These are phyloP conservation scores for Dasysyrphus albostriatus DNA, from an alignment of 2,888 invertebrate genomes.

Conservation along the genomic window DNA sequence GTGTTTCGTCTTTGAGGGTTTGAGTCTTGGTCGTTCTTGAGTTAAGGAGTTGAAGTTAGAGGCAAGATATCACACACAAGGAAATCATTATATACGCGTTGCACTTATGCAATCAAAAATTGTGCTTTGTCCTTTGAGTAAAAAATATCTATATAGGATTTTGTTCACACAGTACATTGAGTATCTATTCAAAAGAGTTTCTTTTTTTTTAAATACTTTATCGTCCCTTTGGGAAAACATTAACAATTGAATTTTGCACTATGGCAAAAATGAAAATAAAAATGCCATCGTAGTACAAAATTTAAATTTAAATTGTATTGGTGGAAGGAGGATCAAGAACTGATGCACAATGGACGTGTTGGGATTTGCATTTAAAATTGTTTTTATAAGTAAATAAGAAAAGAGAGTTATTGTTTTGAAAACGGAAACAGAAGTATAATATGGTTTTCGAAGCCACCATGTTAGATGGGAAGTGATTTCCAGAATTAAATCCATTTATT, in stretches of 20 bases:
- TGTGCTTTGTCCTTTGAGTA: conserved; percentile 28
- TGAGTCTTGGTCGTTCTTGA: conserved; percentile 25
- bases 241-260: conserved; percentile 2
- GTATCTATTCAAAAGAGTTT: conserved; percentile 1
- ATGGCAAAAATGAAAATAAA: neutral
- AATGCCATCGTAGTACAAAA: neutral
- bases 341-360: neutral
- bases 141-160: neutral
- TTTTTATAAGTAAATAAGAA: neutral
- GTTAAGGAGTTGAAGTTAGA: conserved; percentile 7
- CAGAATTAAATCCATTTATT: neutral
- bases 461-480: neutral
- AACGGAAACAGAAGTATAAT: neutral
- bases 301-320: neutral
- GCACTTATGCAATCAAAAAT: conserved; percentile 58
- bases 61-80: conserved; percentile 39
- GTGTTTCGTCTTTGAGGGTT: conserved; percentile 17
- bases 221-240: neutral
- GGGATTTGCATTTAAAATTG: neutral
- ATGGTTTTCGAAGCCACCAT: neutral
- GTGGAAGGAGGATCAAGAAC: neutral
- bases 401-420: neutral
- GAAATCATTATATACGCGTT: conserved; percentile 51
- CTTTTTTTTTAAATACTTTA: no score
- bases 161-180: neutral